Percentiles rank a stretch among this genome's conserved stretches.
These are phyloP conservation scores for Dunckerocampus dactyliophorus DNA, from an alignment of 2,113 vertebrate species.

Conservation along the genomic window DNA sequence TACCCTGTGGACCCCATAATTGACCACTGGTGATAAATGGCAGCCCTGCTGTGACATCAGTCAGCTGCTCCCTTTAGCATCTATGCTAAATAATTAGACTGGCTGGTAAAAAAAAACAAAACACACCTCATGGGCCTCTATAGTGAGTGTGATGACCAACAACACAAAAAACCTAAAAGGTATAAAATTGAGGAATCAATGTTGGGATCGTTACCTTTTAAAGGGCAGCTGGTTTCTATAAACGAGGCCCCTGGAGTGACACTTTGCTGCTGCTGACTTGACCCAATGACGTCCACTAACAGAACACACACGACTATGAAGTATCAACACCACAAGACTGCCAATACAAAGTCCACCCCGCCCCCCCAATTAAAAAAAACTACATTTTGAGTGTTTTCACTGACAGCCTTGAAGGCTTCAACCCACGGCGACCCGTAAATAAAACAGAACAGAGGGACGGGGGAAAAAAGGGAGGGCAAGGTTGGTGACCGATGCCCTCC, in stretches of 20 bases:
- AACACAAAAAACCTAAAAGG: too few relatives aligned
- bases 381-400: constrained; percentile 54
- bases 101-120: too few relatives aligned
- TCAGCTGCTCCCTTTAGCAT: not conserved
- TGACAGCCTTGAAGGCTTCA: constrained; percentile 35
- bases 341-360: not conserved
- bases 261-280: not conserved
- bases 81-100: not conserved
- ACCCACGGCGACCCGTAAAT: constrained; percentile 39
- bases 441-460: constrained; percentile 20
- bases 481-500: not conserved
- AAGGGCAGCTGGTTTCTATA: constrained; percentile 17
- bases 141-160: too few relatives aligned
- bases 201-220: not conserved
- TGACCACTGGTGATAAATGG: constrained; percentile 11
- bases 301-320: constrained; percentile 32
- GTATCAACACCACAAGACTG: constrained; percentile 11
- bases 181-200: too few relatives aligned
- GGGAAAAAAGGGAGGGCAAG: constrained; percentile 28
- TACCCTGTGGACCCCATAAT: constrained; percentile 1
- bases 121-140: not conserved
- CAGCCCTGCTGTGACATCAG: constrained; percentile 4
- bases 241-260: constrained; percentile 38
- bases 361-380: constrained; percentile 6
- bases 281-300: constrained; percentile 39